Conservation (phyloP, 1,140 invertebrate species). For the Zaprionus ornatus region DNA sequence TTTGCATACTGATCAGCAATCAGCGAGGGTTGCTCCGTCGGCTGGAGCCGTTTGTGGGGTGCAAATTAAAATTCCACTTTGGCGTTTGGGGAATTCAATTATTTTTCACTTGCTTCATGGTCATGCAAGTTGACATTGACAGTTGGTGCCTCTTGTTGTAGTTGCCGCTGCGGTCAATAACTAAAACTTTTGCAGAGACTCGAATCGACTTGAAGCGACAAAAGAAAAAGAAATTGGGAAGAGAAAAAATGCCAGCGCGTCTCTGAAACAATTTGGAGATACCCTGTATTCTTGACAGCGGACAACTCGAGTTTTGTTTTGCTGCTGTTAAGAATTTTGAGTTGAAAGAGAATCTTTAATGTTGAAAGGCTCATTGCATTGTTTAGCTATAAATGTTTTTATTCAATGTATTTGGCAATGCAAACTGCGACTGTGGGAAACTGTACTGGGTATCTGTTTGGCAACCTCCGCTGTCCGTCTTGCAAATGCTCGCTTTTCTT, state of each 20-base stretch:
- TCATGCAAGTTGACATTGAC: conserved; percentile 71
- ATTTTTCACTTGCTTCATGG: conserved; percentile 62
- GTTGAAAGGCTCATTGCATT: too few relatives aligned
- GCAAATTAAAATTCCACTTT: conserved; percentile 81
- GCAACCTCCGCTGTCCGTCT: conserved; percentile 8
- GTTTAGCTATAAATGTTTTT: too few relatives aligned
- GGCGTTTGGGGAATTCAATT: conserved; percentile 82
- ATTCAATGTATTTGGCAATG: too few relatives aligned
- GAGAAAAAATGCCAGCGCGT: conserved; percentile 44
- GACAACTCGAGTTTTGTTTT: background rate
- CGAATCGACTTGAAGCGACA: conserved; percentile 10
- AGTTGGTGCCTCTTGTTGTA: conserved; percentile 43
- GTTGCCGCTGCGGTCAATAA: conserved; percentile 66
- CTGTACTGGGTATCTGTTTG: background rate
- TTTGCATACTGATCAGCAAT: conserved; percentile 83
- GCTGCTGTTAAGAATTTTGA: too few relatives aligned
- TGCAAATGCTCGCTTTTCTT: background rate
- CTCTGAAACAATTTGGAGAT: conserved; percentile 27
- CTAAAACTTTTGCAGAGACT: conserved; percentile 31
- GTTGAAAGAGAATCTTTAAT: too few relatives aligned
- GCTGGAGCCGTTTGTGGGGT: conserved; percentile 27
- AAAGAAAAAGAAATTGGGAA: conserved; percentile 11
- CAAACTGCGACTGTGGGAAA: too few relatives aligned
- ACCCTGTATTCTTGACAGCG: background rate
- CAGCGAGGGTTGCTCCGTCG: conserved; percentile 40